Evolutionary conservation across 2,113 vertebrate species (phyloP).

Genomic region (Megaceryle maxima): DNA sequence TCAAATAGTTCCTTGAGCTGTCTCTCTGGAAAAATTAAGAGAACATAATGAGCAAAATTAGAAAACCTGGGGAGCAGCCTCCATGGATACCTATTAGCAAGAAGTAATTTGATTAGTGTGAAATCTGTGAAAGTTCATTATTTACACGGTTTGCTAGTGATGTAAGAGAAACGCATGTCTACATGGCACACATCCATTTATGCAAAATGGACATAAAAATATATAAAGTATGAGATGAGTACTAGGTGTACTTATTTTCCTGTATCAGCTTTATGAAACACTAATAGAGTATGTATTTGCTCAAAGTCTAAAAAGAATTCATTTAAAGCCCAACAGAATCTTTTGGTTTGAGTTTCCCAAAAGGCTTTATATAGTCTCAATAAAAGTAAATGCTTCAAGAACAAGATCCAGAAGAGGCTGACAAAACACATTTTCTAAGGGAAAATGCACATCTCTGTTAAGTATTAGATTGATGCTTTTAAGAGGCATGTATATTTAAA

Average conservation of each 20-base stretch:
- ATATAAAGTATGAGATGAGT: not conserved
- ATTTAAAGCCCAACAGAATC: not conserved
- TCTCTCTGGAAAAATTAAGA: conserved; percentile 66
- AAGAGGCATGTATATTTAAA: conserved; percentile 44
- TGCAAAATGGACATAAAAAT: not conserved
- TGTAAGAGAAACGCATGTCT: not conserved
- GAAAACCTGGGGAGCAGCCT: conserved; percentile 32
- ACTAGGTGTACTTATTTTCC: not conserved
- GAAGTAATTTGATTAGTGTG: conserved; percentile 24
- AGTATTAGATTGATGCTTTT: conserved; percentile 52
- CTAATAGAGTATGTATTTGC: conserved; percentile 23
- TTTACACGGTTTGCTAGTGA: not conserved
- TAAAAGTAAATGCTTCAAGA: conserved; percentile 11
- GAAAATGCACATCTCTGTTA: conserved; percentile 31
- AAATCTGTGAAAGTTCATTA: conserved; percentile 27
- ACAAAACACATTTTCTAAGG: conserved; percentile 24
- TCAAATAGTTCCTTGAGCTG: conserved; percentile 48
- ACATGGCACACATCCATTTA: not conserved
- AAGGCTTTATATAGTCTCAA: conserved; percentile 12
- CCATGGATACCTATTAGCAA: conserved; percentile 5
- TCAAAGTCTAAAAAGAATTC: conserved; percentile 28
- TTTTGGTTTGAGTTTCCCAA: conserved; percentile 10
- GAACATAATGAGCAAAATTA: conserved; percentile 63
- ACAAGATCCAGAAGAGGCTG: not conserved
- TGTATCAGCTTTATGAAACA: not conserved